Conservation (phyloP, 2,797 vertebrate genomes). For the Threskiornis aethiopicus region DNA sequence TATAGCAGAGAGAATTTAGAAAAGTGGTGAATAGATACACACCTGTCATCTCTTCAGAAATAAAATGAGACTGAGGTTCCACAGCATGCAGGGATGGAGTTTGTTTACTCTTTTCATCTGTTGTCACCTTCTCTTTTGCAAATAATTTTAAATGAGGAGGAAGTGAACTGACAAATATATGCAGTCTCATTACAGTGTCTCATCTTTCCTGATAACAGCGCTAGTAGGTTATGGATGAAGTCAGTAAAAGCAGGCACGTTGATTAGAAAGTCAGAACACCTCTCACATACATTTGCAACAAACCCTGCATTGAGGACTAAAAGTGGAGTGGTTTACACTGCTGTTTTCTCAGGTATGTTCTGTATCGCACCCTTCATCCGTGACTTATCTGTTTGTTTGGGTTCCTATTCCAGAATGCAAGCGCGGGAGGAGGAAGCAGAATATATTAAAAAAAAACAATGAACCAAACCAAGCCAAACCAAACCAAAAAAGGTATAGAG, state of each 20-base stretch:
- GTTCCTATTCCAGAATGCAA: neutral
- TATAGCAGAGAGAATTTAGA: neutral
- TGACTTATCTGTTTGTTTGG: neutral
- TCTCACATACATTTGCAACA: neutral
- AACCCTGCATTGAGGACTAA: neutral
- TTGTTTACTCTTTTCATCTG: neutral
- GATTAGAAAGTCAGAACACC: neutral
- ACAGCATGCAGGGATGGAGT: neutral
- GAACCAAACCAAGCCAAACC: neutral
- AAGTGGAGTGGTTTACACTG: neutral
- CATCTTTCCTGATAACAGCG: neutral
- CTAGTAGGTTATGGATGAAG: neutral
- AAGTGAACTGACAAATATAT: neutral
- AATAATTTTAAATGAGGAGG: constrained; percentile 5
- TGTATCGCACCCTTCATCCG: neutral
- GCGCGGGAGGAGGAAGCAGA: neutral
- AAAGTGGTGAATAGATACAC: neutral
- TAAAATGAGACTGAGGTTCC: neutral
- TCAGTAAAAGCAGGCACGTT: neutral
- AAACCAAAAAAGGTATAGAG: neutral
- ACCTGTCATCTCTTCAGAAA: neutral
- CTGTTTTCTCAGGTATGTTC: neutral
- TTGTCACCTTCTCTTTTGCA: neutral
- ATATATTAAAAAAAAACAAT: neutral
- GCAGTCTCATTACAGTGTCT: neutral